Percentiles rank a stretch among this genome's conserved stretches.
Conservation (phyloP, 2,113 vertebrate species). For the Pseudorhombus dupliciocellatus region DNA sequence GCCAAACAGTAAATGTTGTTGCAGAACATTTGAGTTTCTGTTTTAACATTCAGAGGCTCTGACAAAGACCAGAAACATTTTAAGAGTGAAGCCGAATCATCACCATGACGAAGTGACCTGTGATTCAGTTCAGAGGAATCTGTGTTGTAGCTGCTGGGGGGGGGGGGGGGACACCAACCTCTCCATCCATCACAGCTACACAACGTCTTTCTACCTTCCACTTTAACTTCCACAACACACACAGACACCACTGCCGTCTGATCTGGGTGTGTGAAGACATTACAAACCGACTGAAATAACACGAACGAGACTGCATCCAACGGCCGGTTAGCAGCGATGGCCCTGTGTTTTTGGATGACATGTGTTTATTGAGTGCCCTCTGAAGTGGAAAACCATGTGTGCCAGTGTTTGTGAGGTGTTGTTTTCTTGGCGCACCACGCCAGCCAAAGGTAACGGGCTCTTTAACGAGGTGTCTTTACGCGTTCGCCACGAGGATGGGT, state of each 20-base stretch:
- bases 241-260: not conserved
- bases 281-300: slow-evolving; percentile 25
- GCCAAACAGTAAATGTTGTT: not conserved
- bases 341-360: slow-evolving; percentile 5
- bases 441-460: slow-evolving; percentile 19
- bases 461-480: slow-evolving; percentile 62
- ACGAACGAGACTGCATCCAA: slow-evolving; percentile 46
- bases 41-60: slow-evolving; percentile 40
- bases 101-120: slow-evolving; percentile 6
- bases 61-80: slow-evolving; percentile 55
- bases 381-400: slow-evolving; percentile 43
- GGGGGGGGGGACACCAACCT: slow-evolving; percentile 19
- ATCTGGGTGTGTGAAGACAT: not conserved
- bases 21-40: not conserved
- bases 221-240: not conserved
- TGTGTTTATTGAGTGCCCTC: slow-evolving; percentile 27
- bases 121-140: slow-evolving; percentile 69
- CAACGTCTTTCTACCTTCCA: not conserved
- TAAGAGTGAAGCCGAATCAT: slow-evolving; percentile 47
- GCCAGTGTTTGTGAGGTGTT: slow-evolving; percentile 34
- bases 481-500: slow-evolving; percentile 52
- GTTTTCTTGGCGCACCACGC: slow-evolving; percentile 44
- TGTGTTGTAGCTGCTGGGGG: slow-evolving; percentile 58
- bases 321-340: slow-evolving; percentile 4
- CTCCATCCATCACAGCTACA: not conserved